These are phyloP conservation scores for Aleiodes leptofemur DNA, from an alignment of 2,888 invertebrate species.

Conservation along the genomic window DNA sequence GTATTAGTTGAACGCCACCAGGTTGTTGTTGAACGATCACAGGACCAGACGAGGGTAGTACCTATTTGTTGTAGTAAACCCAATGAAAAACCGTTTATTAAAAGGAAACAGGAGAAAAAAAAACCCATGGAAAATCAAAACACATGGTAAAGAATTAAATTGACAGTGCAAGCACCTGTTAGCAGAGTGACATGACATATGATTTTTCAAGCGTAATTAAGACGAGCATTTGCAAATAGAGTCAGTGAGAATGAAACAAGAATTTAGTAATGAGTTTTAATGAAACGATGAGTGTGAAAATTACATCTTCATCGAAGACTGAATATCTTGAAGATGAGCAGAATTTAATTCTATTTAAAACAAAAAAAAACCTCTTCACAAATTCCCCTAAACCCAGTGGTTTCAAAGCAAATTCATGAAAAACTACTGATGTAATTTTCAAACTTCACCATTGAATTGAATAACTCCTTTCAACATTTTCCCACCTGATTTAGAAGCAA, in stretches of 20 bases:
- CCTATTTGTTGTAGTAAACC: constrained; percentile 70
- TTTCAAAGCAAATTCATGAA: not conserved
- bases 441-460: too few relatives aligned
- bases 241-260: too few relatives aligned
- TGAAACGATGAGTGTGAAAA: not conserved
- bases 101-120: constrained; percentile 45
- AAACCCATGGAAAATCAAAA: constrained; percentile 41
- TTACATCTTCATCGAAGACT: not conserved
- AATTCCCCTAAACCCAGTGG: too few relatives aligned
- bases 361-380: too few relatives aligned
- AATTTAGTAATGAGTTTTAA: too few relatives aligned
- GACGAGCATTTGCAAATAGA: constrained; percentile 1
- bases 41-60: constrained; percentile 76
- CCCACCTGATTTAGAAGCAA: constrained; percentile 74
- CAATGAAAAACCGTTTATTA: constrained; percentile 64
- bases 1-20: constrained; percentile 83
- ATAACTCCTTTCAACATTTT: not conserved
- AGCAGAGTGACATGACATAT: constrained; percentile 15
- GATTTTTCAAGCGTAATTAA: not conserved
- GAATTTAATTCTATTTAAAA: too few relatives aligned
- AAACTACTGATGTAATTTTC: not conserved
- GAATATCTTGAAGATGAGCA: too few relatives aligned
- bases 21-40: constrained; percentile 81
- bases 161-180: not conserved
- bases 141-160: constrained; percentile 6